Percentiles rank a stretch among this genome's conserved stretches.
phyloP scores from a whole-genome alignment of 2,797 vertebrate genomes.

The Silurus aristotelis region DNA sequence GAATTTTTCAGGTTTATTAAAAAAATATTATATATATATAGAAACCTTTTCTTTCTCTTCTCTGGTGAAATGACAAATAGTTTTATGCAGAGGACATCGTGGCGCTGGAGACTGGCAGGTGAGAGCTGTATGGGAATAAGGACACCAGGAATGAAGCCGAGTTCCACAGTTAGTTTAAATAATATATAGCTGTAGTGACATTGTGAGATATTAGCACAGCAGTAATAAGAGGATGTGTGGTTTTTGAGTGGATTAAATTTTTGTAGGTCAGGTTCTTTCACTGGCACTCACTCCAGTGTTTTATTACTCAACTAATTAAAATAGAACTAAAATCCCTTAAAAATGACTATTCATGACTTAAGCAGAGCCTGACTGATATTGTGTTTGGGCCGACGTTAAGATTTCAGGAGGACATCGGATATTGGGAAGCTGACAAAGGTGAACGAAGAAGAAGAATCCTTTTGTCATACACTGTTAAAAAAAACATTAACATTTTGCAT shows the following conservation, averaged over 20 bases:
- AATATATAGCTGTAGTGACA: not conserved
- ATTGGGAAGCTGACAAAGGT: not conserved
- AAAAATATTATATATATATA: conserved; percentile 26
- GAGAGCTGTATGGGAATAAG: not conserved
- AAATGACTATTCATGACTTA: not conserved
- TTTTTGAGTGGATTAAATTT: not conserved
- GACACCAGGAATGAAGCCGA: not conserved
- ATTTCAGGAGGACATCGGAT: not conserved
- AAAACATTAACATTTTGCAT: no score
- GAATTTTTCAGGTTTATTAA: conserved; percentile 46
- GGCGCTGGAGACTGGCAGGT: not conserved
- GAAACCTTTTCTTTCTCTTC: not conserved
- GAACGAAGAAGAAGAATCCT: no score
- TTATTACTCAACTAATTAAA: not conserved
- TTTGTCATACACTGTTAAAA: no score
- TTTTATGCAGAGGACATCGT: not conserved
- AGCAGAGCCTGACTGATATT: not conserved
- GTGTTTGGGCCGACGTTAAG: not conserved
- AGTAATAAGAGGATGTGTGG: not conserved
- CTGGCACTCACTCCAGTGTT: not conserved
- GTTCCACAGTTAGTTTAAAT: not conserved
- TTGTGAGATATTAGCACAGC: not conserved
- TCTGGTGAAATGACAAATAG: conserved; percentile 4
- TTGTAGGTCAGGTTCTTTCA: not conserved
- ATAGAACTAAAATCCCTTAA: not conserved